Percentiles rank a stretch among this genome's conserved stretches.
Conservation (phyloP, 2,888 invertebrate genomes). For the Cryptophagus acutangulus region DNA sequence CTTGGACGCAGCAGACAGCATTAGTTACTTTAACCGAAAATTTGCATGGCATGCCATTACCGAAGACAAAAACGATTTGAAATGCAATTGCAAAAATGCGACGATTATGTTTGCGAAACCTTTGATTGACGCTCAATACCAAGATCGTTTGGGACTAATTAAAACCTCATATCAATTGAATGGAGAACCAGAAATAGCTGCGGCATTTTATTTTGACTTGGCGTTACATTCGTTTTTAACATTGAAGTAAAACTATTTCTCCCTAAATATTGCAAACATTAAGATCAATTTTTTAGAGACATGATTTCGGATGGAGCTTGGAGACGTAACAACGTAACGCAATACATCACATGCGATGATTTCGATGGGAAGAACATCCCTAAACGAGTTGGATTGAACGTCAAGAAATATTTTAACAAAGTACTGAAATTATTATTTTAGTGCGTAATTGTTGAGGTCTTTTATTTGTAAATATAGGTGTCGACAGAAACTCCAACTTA, state of each 20-base stretch:
- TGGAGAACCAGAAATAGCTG: constrained; percentile 68
- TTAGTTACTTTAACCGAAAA: constrained; percentile 69
- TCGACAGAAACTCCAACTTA: constrained; percentile 61
- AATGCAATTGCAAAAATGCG: constrained; percentile 72
- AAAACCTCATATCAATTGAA: constrained; percentile 68
- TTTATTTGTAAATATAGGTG: constrained; percentile 18
- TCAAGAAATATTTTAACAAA: constrained; percentile 64
- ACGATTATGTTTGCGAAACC: constrained; percentile 73
- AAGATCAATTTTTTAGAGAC: constrained; percentile 51
- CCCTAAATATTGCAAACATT: constrained; percentile 1
- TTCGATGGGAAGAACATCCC: constrained; percentile 74
- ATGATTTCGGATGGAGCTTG: constrained; percentile 67
- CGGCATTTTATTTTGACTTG: constrained; percentile 86
- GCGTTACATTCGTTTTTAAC: constrained; percentile 67
- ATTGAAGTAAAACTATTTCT: constrained; percentile 57
- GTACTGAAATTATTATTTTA: constrained; percentile 33
- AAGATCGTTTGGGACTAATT: constrained; percentile 66
- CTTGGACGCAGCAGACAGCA: constrained; percentile 58
- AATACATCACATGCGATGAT: constrained; percentile 72
- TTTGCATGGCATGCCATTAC: constrained; percentile 76
- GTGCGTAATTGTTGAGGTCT: neutral
- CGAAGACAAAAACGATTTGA: constrained; percentile 67
- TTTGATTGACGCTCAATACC: constrained; percentile 60
- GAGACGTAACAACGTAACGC: constrained; percentile 60
- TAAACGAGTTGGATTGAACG: constrained; percentile 61